A percentile compares a stretch with the other conserved stretches of the same genome.
These are phyloP conservation scores for Calephelis virginiensis DNA, from an alignment of 1,140 invertebrate genomes.

Conservation along the genomic window DNA sequence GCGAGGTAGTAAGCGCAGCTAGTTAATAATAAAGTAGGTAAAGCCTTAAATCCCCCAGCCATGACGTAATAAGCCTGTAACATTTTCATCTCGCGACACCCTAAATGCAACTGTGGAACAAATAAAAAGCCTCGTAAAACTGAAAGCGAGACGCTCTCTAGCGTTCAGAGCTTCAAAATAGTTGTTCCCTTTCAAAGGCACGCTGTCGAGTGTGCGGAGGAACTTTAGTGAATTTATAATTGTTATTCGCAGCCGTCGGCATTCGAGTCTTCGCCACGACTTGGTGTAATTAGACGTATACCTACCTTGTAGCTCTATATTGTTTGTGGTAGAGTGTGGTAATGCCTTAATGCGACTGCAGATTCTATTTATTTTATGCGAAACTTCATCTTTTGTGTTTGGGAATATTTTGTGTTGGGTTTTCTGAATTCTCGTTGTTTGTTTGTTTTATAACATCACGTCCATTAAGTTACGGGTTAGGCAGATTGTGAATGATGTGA, in stretches of 20 bases:
- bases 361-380: neutral
- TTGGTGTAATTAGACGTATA: constrained; percentile 41
- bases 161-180: constrained; percentile 37
- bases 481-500: too few species aligned
- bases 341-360: constrained; percentile 10
- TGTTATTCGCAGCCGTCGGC: constrained; percentile 36
- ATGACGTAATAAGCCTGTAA: constrained; percentile 21
- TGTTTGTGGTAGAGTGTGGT: constrained; percentile 10
- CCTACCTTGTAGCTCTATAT: constrained; percentile 17
- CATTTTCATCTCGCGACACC: constrained; percentile 33
- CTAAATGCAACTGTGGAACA: constrained; percentile 36
- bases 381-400: neutral
- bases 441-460: too few species aligned
- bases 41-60: neutral
- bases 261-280: constrained; percentile 28
- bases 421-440: too few species aligned
- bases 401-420: neutral
- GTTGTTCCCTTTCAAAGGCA: constrained; percentile 39
- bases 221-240: constrained; percentile 56
- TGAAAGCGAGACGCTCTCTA: constrained; percentile 40
- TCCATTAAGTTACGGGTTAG: too few species aligned
- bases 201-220: constrained; percentile 28
- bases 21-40: constrained; percentile 8
- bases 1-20: neutral
- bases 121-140: constrained; percentile 36